Base-by-base conservation (phyloP, 2,113 vertebrate genomes). In the Zosterops japonicus region DNA sequence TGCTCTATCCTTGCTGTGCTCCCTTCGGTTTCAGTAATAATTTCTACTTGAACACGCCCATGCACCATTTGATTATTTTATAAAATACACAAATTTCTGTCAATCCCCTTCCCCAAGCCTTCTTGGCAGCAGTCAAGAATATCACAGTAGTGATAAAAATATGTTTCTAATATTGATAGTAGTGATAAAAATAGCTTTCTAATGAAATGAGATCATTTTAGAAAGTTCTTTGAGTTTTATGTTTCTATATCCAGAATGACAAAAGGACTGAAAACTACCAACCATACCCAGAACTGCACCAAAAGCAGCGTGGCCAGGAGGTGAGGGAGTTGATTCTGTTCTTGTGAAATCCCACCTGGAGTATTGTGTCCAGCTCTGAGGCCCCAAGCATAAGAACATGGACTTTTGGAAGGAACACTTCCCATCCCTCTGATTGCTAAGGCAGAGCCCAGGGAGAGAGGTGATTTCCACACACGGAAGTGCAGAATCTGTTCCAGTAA, bases 401-500 rank as follows among this genome's bases (percentile, higher is more conserved):
- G 21, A 42, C 25, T 27, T 70, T 31, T 65, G 47, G 46, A 72
- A 50, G n/a, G 44, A 67, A 25, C 36, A 7, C 14, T 69, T 55
- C 27, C 52, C 3, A 0, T 16, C 9, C 27, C 14, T 12, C 22
- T 8, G 5, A 14, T 12, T 36, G 39, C 57, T 28, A 25, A 50
- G 46, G 50, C 61, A 80, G 70, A 83, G 44, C 64, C 19, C 1
- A 1, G 49, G 31, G 53, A 71, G 9, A 22, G 55, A 77, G 55
- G 35, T 0, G 0, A 72, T 79, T 17, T 11, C 50, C 4, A 6
- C 42, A 33, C 36, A 15, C 11, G 11, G 10, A n/a, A 41, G 36
- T 14, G 46, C 35, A 63, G 89, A 53, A 61, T 61, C 60, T 72
- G 23, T 65, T 89, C 57, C 35, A 70, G 25, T 77, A 89, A 87